Conservation (phyloP, 1,140 invertebrate genomes). For the Drosophila takahashii region DNA sequence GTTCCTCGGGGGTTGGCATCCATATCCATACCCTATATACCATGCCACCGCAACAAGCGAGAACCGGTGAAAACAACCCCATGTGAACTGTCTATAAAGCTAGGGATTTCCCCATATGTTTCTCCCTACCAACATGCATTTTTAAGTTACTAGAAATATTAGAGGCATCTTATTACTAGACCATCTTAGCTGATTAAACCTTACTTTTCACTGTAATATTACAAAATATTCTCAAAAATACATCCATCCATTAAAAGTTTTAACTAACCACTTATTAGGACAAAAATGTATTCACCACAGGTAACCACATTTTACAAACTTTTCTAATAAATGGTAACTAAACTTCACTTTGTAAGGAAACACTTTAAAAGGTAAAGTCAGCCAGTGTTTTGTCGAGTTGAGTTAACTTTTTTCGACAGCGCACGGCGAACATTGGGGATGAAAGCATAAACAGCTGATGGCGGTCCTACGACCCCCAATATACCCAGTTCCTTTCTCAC, state of each 20-base stretch:
- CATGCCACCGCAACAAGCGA: slow-evolving; percentile 4
- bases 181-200: not conserved
- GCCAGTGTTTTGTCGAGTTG: slow-evolving; percentile 24
- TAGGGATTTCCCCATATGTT: slow-evolving; percentile 18
- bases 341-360: slow-evolving; percentile 3
- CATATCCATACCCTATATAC: slow-evolving; percentile 18
- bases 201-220: not conserved
- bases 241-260: slow-evolving; percentile 2
- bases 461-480: not conserved
- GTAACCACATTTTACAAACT: slow-evolving; percentile 5
- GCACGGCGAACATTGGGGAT: slow-evolving; percentile 20
- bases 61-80: slow-evolving; percentile 25
- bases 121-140: not conserved
- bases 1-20: slow-evolving; percentile 34
- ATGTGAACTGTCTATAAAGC: slow-evolving; percentile 1
- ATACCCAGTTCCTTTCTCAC: slow-evolving; percentile 25
- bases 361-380: slow-evolving; percentile 25
- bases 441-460: slow-evolving; percentile 35
- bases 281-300: slow-evolving; percentile 5
- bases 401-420: slow-evolving; percentile 19
- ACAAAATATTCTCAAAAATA: not conserved
- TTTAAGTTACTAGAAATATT: not conserved
- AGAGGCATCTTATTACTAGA: no score
- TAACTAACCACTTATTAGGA: slow-evolving; percentile 7
- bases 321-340: slow-evolving; percentile 21